A percentile compares a stretch with the other conserved stretches of the same genome.
Evolutionary conservation across 2,888 invertebrate species (phyloP).

Genomic region (Hirtodrosophila trivittata): DNA sequence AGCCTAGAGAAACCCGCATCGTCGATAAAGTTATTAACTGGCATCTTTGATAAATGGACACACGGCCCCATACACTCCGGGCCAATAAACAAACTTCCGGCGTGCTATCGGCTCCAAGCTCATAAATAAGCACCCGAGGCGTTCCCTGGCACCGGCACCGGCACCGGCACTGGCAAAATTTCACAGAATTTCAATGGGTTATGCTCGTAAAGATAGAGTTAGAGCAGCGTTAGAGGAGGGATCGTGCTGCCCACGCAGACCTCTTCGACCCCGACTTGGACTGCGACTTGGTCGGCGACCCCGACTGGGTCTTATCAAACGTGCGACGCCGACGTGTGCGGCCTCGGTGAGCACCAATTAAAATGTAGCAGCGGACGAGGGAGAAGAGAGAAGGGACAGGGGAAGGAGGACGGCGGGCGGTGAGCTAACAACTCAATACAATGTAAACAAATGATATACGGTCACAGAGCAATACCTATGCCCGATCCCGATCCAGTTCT

Average conservation of each 20-base stretch:
- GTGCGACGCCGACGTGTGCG: constrained; percentile 57
- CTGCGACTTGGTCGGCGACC: constrained; percentile 1
- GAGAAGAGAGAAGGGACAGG: not conserved
- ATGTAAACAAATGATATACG: constrained; percentile 79
- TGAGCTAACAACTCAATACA: constrained; percentile 75
- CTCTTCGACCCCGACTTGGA: constrained; percentile 17
- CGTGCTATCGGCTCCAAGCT: constrained; percentile 33
- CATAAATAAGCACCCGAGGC: constrained; percentile 40
- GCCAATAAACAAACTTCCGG: constrained; percentile 60
- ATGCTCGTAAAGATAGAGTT: not conserved
- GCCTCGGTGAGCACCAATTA: constrained; percentile 63
- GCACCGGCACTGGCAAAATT: constrained; percentile 11
- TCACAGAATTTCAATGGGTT: constrained; percentile 27
- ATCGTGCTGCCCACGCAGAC: constrained; percentile 54
- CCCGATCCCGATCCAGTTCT: constrained; percentile 5
- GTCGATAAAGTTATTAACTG: constrained; percentile 1
- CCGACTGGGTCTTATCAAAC: constrained; percentile 57
- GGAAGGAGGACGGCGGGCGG: constrained; percentile 47
- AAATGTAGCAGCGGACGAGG: constrained; percentile 62
- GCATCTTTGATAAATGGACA: constrained; percentile 57
- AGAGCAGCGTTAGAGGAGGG: no score
- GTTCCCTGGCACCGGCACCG: not conserved
- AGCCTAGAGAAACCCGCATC: constrained; percentile 47
- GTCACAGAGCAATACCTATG: constrained; percentile 48
- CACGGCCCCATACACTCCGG: constrained; percentile 1